Percentiles rank a stretch among this genome's conserved stretches.
These are phyloP conservation scores for Rhombomys opimus DNA, from an alignment of 2,113 vertebrate genomes.

Conservation along the genomic window DNA sequence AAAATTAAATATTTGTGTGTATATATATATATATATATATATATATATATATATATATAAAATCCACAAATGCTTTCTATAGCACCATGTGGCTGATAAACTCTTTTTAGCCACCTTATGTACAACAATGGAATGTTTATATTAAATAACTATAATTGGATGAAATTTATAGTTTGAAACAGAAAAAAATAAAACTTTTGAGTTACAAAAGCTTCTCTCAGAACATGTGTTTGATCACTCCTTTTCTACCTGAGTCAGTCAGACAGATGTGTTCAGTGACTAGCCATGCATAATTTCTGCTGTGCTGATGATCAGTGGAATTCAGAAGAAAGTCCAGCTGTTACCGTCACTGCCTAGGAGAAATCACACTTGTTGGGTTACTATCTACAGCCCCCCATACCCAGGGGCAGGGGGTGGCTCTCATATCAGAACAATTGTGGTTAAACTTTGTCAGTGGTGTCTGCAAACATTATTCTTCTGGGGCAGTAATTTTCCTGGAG, in stretches of 20 bases:
- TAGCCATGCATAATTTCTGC: not conserved
- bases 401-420: not conserved
- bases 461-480: not conserved
- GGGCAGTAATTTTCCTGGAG: not conserved
- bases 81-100: not conserved
- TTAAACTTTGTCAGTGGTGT: not conserved
- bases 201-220: not conserved
- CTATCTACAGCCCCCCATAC: not conserved
- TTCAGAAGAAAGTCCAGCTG: not conserved
- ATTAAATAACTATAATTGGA: not conserved
- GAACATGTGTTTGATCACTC: not conserved
- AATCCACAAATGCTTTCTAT: not conserved
- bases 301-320: not conserved
- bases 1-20: too few relatives aligned
- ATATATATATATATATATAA: too few relatives aligned
- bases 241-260: not conserved
- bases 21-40: too few relatives aligned
- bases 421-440: not conserved
- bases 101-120: not conserved
- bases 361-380: too few relatives aligned
- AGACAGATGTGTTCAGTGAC: too few relatives aligned
- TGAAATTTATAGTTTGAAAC: not conserved
- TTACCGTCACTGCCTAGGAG: fast-evolving
- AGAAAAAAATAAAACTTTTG: not conserved
- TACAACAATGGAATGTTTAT: not conserved